phyloP scores from a whole-genome alignment of 2,797 vertebrate genomes.

The Acropternis orthonyx region DNA sequence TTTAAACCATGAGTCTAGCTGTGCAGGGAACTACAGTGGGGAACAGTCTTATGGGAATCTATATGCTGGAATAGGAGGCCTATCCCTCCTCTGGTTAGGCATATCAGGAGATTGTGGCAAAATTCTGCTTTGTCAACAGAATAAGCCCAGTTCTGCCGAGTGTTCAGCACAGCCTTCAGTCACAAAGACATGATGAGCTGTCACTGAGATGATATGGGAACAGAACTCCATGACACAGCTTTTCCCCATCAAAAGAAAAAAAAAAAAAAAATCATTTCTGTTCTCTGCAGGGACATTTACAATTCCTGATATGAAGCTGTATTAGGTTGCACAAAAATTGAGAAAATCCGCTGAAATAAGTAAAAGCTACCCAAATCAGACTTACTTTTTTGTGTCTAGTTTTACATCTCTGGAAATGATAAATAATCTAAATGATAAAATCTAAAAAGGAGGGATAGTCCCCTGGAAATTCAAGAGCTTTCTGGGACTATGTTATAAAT shows the following conservation, averaged over 20 bases:
- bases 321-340: not conserved
- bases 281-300: not conserved
- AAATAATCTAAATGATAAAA: not conserved
- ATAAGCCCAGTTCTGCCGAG: not conserved
- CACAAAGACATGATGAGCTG: conserved; percentile 7
- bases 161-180: not conserved
- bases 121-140: conserved; percentile 17
- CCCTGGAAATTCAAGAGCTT: not conserved
- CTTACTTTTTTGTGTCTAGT: not conserved
- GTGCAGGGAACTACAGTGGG: not conserved
- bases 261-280: not conserved
- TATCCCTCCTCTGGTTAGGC: not conserved
- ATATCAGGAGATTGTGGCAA: not conserved
- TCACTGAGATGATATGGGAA: not conserved
- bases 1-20: not conserved
- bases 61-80: not conserved
- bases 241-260: not conserved
- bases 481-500: not conserved
- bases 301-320: not conserved
- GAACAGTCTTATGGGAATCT: not conserved
- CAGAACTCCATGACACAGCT: not conserved
- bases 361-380: not conserved
- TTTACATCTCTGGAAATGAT: not conserved
- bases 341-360: not conserved
- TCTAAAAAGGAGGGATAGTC: not conserved